A percentile compares a stretch with the other conserved stretches of the same genome.
These are phyloP conservation scores for Eustalomyia histrio DNA, from an alignment of 2,888 invertebrate genomes.

Conservation along the genomic window DNA sequence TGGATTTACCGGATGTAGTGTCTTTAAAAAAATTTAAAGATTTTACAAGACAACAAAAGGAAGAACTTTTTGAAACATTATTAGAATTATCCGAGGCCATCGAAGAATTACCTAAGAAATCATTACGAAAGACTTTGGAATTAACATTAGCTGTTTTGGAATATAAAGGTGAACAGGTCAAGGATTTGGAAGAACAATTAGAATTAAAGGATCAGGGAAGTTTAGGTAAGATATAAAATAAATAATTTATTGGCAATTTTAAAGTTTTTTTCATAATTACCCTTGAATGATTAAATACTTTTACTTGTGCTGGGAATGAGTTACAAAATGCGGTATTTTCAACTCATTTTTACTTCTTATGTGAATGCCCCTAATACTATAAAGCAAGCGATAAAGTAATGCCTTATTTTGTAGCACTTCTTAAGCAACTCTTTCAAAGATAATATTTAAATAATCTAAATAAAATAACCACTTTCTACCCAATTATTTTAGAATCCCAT, in stretches of 20 bases:
- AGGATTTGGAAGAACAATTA: slow-evolving; percentile 66
- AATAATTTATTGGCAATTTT: no score
- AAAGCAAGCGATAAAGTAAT: no score
- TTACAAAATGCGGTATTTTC: no score
- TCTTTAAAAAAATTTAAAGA: slow-evolving; percentile 75
- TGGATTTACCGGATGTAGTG: slow-evolving; percentile 75
- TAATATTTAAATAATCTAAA: no score
- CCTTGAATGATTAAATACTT: no score
- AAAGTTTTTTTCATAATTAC: no score
- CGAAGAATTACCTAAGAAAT: slow-evolving; percentile 76
- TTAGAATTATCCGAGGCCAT: slow-evolving; percentile 71
- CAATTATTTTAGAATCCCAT: slow-evolving; percentile 65
- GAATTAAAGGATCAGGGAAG: slow-evolving; percentile 66
- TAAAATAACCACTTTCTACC: no score
- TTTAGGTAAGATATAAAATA: slow-evolving; percentile 60
- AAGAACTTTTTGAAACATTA: slow-evolving; percentile 75
- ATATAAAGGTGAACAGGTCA: slow-evolving; percentile 76
- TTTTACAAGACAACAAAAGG: slow-evolving; percentile 73
- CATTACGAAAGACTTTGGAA: slow-evolving; percentile 76
- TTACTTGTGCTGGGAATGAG: no score
- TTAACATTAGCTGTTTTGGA: slow-evolving; percentile 74
- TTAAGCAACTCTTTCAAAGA: no score
- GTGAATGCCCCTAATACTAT: no score
- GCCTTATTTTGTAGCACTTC: no score
- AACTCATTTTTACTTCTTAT: no score